Evolutionary conservation across 2,888 invertebrate species (phyloP).

Genomic region (Itoplectis maculator): DNA sequence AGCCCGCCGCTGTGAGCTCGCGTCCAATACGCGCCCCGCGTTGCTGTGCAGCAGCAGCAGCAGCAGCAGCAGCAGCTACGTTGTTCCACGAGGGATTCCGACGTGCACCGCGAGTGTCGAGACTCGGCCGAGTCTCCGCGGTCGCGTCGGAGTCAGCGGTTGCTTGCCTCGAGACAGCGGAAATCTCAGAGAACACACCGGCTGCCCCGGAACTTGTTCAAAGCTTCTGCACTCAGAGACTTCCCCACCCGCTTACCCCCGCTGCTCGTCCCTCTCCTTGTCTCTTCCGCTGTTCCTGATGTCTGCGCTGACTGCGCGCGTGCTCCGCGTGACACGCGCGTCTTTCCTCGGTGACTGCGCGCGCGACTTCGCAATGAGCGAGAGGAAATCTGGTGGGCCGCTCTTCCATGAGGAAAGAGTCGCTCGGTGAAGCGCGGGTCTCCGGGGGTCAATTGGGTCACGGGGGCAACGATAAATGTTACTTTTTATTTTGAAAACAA

Average conservation of each 20-base stretch:
- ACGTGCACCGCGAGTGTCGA: neutral
- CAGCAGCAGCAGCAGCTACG: too few species aligned
- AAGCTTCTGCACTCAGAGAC: neutral
- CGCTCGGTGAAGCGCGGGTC: neutral
- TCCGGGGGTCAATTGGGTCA: too few species aligned
- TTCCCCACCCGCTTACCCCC: too few species aligned
- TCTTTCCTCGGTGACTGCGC: neutral
- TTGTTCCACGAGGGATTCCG: neutral
- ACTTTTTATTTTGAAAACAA: too few species aligned
- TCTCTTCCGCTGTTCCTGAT: neutral
- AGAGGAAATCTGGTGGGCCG: constrained; percentile 5
- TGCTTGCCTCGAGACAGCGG: constrained; percentile 21
- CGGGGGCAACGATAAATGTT: too few species aligned
- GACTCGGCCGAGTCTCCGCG: constrained; percentile 1
- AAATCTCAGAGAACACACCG: constrained; percentile 2
- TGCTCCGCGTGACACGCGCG: neutral
- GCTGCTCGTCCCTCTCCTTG: neutral
- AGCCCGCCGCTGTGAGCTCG: neutral
- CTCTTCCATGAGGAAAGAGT: neutral
- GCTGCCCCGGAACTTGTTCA: constrained; percentile 23
- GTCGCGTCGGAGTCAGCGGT: neutral
- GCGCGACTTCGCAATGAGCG: neutral
- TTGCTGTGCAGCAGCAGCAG: too few species aligned
- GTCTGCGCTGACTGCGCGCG: neutral
- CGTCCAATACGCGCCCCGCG: neutral